Evolutionary conservation across 2,888 invertebrate genomes (phyloP).

Genomic region (Oeneis ivallda): DNA sequence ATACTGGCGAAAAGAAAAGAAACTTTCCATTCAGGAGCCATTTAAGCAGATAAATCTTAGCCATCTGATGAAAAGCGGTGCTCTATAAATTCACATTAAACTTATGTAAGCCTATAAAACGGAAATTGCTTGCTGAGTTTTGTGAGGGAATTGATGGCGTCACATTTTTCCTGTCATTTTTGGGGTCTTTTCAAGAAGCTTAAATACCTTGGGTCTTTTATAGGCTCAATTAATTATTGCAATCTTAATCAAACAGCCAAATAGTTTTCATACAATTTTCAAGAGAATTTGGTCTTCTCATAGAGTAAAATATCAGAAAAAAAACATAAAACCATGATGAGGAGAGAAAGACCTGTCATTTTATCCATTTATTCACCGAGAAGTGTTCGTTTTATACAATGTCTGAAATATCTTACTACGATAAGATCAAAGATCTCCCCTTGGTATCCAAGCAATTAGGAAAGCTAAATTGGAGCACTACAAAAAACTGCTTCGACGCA

Average conservation of each 20-base stretch:
- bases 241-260: neutral
- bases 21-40: slow-evolving; percentile 3
- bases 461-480: neutral
- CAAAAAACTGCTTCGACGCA: neutral
- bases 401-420: neutral
- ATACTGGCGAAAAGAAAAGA: slow-evolving; percentile 7
- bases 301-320: too few species aligned
- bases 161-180: slow-evolving; percentile 3
- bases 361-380: neutral
- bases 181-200: too few species aligned
- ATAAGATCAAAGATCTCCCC: neutral
- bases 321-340: too few species aligned
- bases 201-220: slow-evolving; percentile 3
- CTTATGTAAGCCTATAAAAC: slow-evolving; percentile 20
- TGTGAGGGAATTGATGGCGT: slow-evolving; percentile 11
- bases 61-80: slow-evolving; percentile 15
- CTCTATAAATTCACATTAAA: slow-evolving; percentile 18
- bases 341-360: neutral
- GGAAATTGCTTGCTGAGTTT: slow-evolving; percentile 10
- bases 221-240: neutral
- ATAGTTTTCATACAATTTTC: neutral
- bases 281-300: too few species aligned
- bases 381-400: neutral
- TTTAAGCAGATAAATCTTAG: slow-evolving; percentile 12
- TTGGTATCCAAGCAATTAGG: slow-evolving; percentile 1